A percentile compares a stretch with the other conserved stretches of the same genome.
These are phyloP conservation scores for Lophotriccus pileatus DNA, from an alignment of 2,797 vertebrate genomes.

Conservation along the genomic window DNA sequence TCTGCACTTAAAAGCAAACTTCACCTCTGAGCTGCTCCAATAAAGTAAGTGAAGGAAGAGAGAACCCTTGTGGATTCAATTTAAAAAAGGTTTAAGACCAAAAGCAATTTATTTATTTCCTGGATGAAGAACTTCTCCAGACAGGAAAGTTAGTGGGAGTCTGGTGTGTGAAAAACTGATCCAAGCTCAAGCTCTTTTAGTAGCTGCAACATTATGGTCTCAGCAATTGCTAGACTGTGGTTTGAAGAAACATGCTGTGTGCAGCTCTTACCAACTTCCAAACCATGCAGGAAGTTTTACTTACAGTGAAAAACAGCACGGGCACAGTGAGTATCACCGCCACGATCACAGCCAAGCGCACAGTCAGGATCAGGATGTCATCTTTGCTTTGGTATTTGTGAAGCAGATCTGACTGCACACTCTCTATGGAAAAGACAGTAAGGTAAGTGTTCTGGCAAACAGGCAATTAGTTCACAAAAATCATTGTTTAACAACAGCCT, in stretches of 20 bases:
- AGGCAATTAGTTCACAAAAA: constrained; percentile 17
- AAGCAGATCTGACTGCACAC: constrained; percentile 77
- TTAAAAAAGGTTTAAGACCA: not conserved
- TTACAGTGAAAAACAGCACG: constrained; percentile 81
- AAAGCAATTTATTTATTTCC: not conserved
- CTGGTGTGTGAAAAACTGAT: not conserved
- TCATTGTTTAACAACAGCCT: constrained; percentile 36
- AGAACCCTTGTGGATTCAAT: not conserved
- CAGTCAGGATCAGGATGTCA: constrained; percentile 74
- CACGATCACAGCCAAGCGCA: constrained; percentile 78
- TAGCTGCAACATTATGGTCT: not conserved
- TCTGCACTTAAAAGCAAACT: not conserved
- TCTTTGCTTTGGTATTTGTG: constrained; percentile 75
- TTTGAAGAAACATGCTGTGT: not conserved
- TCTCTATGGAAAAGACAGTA: constrained; percentile 61
- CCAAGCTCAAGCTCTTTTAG: not conserved
- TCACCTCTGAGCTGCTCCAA: not conserved
- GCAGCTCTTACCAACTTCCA: not conserved
- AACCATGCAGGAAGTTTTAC: not conserved
- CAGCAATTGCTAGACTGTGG: not conserved
- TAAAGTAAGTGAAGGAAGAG: not conserved
- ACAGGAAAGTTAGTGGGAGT: not conserved
- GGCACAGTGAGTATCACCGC: constrained; percentile 81
- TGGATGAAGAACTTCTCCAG: not conserved
- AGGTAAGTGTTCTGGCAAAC: not conserved